Evolutionary conservation across 2,888 invertebrate species (phyloP), one percentile per base, ranked within the genome.

Genomic region (Acleris sparsana): DNA sequence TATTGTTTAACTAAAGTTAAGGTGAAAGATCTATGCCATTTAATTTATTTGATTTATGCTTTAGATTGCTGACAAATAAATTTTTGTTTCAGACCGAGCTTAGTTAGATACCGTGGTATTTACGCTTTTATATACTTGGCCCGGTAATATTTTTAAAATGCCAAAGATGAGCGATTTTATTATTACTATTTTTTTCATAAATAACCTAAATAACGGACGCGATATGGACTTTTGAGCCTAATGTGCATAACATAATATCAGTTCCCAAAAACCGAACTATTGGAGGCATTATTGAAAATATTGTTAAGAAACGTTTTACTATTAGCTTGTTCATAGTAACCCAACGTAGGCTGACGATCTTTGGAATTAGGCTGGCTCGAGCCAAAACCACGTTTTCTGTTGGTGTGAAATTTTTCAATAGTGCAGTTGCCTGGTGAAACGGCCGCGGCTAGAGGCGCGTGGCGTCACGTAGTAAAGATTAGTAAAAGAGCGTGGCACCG

Each of bases 361-460:
- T 60, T 63, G 18, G 48, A 66, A 71, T 69, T 69, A 55, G 56
- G 61, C 59, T 82, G 80, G 84, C 83, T 83, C 81, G 84, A 82
- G 83, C 79, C 84, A 79, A 82, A 82, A 85, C 87, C 87, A 87
- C 86, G 88, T 87, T 86, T 86, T 84, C 79, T 76, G 84, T 84
- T 82, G 82, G 76, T 88, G 87, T 87, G 84, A 87, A 87, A 87
- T 86, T 76, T 80, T 75, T 80, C 81, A 85, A 85, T 83, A 81
- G 80, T 77, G 80, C 80, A 78, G 79, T 83, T 82, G 85, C 81
- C 81, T 80, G 79, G 78, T 84, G 84, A 84, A 88, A 86, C 84
- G 83, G 78, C 80, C 79, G 80, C 80, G 80, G 80, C 77, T 76
- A 80, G 80, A 83, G 82, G 81, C 81, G 84, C 87, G 85, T 87